A percentile compares a stretch with the other conserved stretches of the same genome.
These are phyloP conservation scores for Aurelia sp. DNA, from an alignment of 30 jellyfish, hydroid and myxozoan genomes.

Conservation along the genomic window DNA sequence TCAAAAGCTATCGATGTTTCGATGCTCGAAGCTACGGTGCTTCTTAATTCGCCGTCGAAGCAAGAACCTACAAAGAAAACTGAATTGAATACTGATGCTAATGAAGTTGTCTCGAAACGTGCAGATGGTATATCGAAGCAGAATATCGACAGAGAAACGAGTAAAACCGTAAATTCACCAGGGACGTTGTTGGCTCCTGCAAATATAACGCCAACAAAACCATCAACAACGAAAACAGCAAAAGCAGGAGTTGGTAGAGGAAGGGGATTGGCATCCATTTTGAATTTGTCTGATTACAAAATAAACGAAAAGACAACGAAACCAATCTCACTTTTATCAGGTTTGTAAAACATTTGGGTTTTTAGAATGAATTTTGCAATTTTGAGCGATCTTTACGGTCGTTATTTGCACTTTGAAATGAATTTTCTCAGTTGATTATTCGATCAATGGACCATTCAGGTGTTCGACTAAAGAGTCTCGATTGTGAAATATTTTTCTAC, in stretches of 20 bases:
- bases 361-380: no score
- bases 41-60: conserved; percentile 8
- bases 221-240: background rate
- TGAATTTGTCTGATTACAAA: conserved; percentile 1
- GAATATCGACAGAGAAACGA: background rate
- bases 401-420: no score
- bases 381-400: no score
- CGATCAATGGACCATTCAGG: no score
- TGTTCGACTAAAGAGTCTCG: no score
- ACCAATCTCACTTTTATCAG: background rate
- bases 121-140: background rate
- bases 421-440: no score
- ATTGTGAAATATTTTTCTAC: no score
- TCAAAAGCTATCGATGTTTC: conserved; percentile 65
- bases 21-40: conserved; percentile 62
- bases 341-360: background rate
- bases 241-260: conserved; percentile 44
- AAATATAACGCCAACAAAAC: conserved; percentile 29
- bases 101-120: background rate
- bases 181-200: conserved; percentile 32
- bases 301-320: background rate
- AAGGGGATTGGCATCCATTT: conserved; percentile 16
- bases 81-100: background rate
- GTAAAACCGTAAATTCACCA: background rate
- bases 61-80: background rate